These are phyloP conservation scores for Sympetrum striolatum DNA, from an alignment of 2,888 invertebrate genomes.

Conservation along the genomic window DNA sequence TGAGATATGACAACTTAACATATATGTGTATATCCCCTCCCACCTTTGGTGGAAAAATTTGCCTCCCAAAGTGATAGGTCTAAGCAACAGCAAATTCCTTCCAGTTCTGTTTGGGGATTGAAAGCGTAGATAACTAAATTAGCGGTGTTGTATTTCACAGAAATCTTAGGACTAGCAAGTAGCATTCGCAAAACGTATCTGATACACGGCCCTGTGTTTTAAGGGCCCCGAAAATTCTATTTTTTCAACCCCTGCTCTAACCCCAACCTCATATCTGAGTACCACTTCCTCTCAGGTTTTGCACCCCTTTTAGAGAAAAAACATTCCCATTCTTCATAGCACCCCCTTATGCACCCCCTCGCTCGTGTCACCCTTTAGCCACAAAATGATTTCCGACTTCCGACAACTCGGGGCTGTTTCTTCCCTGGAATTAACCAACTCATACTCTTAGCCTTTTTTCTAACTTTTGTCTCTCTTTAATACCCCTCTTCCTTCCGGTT, in stretches of 20 bases:
- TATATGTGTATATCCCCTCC: too few species aligned
- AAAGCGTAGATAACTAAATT: too few species aligned
- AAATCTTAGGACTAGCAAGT: too few species aligned
- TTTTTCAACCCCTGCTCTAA: background rate
- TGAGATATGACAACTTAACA: too few species aligned
- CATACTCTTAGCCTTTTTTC: background rate
- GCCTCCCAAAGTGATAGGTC: too few species aligned
- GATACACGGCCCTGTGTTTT: background rate
- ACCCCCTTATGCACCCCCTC: background rate
- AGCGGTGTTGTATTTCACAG: too few species aligned
- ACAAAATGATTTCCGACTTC: constrained; percentile 24
- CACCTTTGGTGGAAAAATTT: too few species aligned
- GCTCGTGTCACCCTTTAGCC: background rate
- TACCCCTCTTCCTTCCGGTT: background rate
- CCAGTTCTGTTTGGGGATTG: too few species aligned
- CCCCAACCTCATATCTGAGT: too few species aligned
- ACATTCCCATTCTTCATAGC: background rate
- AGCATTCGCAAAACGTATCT: too few species aligned
- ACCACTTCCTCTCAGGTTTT: too few species aligned
- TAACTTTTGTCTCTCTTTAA: background rate
- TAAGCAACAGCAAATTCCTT: too few species aligned
- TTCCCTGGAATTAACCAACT: background rate
- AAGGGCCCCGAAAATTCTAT: background rate
- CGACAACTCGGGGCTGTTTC: background rate
- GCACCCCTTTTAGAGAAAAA: background rate